Evolutionary conservation across 2,888 invertebrate species (phyloP), one percentile per base, ranked within the genome.

Genomic region (Mythimna impura): DNA sequence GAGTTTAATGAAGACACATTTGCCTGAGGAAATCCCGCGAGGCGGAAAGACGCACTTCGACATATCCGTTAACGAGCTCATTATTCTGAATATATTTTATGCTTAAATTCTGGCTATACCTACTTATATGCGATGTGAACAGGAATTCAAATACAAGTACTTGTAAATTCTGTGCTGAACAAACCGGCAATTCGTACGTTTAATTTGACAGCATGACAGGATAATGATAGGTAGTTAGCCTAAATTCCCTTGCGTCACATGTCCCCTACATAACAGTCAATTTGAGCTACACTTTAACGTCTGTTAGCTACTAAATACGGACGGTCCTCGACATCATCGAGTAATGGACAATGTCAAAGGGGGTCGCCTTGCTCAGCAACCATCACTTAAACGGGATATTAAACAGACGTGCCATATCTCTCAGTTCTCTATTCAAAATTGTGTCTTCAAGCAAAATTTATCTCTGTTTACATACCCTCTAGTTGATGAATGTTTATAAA

Each of bases 21-120:
- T 62, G 71, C 64, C 57, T 60, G 55, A 71, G 68, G 70, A 80
- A 83, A 63, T 71, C 81, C 63, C 66, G 57, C 57, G 83, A 64
- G 72, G 65, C 74, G 80, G 75, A 68, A 78, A 77, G 62, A 77
- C 80, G 70, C 68, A 72, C 70, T 77, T 75, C 75, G 60, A 70
- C 72, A 80, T 73, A 66, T 71, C 67, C 68, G 65, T 60, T 84
- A 86, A 86, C 74, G 78, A 84, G 78, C 81, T 86, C 84, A 86
- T 84, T 86, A 84, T 80, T 76, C 14, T 40, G 64, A 52, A 81
- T 68, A 75, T 83, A 72, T 58, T 72, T 70, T 72, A 80, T 65
- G n/a, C 14, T 61, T 62, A 68, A 63, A 68, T 54, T 40, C n/a
- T 25, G 25, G 14, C 22, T 61, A 64, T 63, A 73, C 68, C 47